Conservation (phyloP, 2,888 invertebrate genomes). For the Coleophora flavipennella region DNA sequence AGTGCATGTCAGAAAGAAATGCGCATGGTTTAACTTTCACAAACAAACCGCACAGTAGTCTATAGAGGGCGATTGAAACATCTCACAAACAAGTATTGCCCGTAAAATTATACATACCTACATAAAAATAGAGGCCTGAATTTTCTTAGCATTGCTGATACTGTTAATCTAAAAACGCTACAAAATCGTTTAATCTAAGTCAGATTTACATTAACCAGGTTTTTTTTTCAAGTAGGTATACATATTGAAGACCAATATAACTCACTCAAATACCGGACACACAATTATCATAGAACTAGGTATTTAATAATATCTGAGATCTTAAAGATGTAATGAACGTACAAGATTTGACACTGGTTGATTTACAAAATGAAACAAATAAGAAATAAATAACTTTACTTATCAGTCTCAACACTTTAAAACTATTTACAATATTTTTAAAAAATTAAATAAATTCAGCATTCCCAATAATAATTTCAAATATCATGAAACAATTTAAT, state of each 20-base stretch:
- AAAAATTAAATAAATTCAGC: conserved; percentile 47
- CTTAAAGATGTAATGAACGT: conserved; percentile 45
- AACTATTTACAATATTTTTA: conserved; percentile 62
- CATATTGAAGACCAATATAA: neutral
- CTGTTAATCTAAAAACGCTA: no score
- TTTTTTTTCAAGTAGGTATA: conserved; percentile 1
- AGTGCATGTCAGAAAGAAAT: no score
- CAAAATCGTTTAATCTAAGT: conserved; percentile 11
- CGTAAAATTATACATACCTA: conserved; percentile 1
- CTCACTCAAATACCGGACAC: neutral
- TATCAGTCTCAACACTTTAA: conserved; percentile 70
- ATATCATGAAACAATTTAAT: no score
- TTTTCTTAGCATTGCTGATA: no score
- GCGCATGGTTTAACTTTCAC: no score
- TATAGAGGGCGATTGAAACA: no score
- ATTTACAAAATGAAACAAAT: conserved; percentile 55
- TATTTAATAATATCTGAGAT: conserved; percentile 38
- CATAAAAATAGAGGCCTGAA: neutral
- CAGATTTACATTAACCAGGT: conserved; percentile 18
- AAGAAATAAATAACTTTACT: conserved; percentile 67
- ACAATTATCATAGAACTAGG: no score
- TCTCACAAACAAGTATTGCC: no score
- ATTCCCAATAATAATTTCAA: conserved; percentile 12
- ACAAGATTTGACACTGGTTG: conserved; percentile 65
- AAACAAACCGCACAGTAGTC: no score